Base-by-base conservation (phyloP, 2,113 vertebrate genomes). In the Vireo altiloquus region DNA sequence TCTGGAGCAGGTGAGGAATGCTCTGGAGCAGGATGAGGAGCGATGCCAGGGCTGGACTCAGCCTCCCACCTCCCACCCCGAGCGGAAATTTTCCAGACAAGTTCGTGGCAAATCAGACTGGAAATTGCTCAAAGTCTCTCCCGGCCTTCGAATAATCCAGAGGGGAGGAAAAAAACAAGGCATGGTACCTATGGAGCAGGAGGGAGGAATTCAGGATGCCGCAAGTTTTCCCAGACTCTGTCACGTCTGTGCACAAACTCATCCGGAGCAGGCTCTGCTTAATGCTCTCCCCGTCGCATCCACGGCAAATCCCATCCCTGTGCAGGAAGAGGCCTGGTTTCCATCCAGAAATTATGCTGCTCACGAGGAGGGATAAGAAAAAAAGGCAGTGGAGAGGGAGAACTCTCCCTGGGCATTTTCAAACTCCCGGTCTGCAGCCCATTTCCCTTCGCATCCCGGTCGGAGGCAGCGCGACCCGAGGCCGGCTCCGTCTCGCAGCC, bases 281-380 rank as follows among this genome's bases (percentile, higher is more conserved):
- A 33, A 70, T 0, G 14, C 11, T 1, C 44, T 95, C 57, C 74
- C 44, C 5, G 70, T 54, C 6, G 78, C 72, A 42, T 42, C 84
- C 78, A 19, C 28, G 9, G 70, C 90, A 85, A 76, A 82, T 65
- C 92, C 94, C 71, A 33, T 69, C 44, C 7, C 92, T 56, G 1
- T 47, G 78, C 87, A 87, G 90, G 87, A 75, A 75, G 28, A 87
- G 57, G 72, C 72, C 89, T 65, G 92, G 79, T 70, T 86, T 85
- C 66, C 90, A 92, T 77, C 82, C 90, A 69, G 54, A 54, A 92
- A 90, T 86, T 17, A 53, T 23, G 84, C 95, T 79, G 92, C 90
- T 85, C 85, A 76, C 3, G 22, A 94, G 90, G 78, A 91, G 37
- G 72, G 54, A 82, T 71, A 82, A 65, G 63, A 47, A 80, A 35